Evolutionary conservation across 2,888 invertebrate genomes (phyloP).

Genomic region (Campoplex nolae): DNA sequence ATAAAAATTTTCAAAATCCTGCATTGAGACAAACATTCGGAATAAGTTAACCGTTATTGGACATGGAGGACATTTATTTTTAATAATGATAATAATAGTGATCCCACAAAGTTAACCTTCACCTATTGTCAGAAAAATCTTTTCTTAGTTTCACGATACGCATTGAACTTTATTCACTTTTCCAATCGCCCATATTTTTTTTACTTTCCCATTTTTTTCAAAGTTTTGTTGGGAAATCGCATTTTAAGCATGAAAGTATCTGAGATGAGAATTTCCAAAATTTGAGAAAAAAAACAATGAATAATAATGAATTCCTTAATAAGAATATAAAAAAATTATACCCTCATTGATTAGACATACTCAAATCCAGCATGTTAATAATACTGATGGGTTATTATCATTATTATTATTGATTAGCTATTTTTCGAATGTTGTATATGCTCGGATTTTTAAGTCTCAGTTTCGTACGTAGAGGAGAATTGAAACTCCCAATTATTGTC

Average conservation of each 20-base stretch:
- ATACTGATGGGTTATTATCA: background rate
- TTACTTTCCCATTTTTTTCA: background rate
- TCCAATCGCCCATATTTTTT: background rate
- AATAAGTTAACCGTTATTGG: too few relatives aligned
- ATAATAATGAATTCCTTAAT: background rate
- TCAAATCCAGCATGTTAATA: background rate
- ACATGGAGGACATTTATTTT: too few relatives aligned
- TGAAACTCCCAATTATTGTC: background rate
- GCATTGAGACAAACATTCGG: background rate
- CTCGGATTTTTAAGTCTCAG: background rate
- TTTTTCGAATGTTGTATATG: background rate
- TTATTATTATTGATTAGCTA: background rate
- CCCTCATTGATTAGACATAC: background rate
- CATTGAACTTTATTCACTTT: background rate
- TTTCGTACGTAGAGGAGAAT: background rate
- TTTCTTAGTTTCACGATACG: background rate
- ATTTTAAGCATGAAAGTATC: background rate
- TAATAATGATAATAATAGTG: background rate
- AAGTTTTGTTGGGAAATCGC: background rate
- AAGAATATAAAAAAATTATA: background rate
- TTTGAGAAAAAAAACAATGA: background rate
- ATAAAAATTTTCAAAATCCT: background rate
- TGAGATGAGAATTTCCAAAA: background rate
- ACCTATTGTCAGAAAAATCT: background rate
- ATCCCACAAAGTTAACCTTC: background rate